Base-by-base conservation (phyloP, 2,113 vertebrate species). In the Pholis gunnellus region DNA sequence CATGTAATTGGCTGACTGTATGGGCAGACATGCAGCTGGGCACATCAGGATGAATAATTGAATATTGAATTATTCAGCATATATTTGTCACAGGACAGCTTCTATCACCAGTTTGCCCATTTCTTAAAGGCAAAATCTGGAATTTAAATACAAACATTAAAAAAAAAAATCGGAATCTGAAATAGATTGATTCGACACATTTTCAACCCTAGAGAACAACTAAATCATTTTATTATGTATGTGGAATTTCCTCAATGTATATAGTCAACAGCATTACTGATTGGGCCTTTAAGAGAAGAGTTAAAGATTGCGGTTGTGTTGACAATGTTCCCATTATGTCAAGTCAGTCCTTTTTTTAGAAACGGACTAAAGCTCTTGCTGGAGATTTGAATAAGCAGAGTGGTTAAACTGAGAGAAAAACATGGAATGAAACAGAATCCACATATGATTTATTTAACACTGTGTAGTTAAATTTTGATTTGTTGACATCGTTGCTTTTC, bases 251-350 rank as follows among this genome's bases (percentile, higher is more conserved):
- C n/a, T 77, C 11, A 14, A 11, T 27, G 34, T 61, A 31, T 40
- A 22, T 18, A 63, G 69, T 74, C n/a, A 31, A 22, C 56, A 60
- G 40, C 70, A 79, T 15, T 29, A 42, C 42, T 48, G 29, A 84
- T 71, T 56, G 69, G 69, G 70, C 34, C 80, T 80, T 75, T 57
- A 75, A 81, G 66, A 75, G 64, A 63, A 15, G 65, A 75, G 31
- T 84, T 75, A 25, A 77, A 61, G 66, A 82, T 40, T 81, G 64
- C 72, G 64, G 60, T 68, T 75, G 42, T 75, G 86, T 79, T 81
- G 71, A 81, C 82, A 85, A 80, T 60, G 88, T 84, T 89, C 84
- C 79, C 83, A 92, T 87, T 88, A 79, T 54, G 76, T 87, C 87
- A 89, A 88, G 46, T 84, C 82, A 40, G 75, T 80, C 57, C 66